phyloP scores from a whole-genome alignment of 2,113 vertebrate genomes.

The Salminus brasiliensis region DNA sequence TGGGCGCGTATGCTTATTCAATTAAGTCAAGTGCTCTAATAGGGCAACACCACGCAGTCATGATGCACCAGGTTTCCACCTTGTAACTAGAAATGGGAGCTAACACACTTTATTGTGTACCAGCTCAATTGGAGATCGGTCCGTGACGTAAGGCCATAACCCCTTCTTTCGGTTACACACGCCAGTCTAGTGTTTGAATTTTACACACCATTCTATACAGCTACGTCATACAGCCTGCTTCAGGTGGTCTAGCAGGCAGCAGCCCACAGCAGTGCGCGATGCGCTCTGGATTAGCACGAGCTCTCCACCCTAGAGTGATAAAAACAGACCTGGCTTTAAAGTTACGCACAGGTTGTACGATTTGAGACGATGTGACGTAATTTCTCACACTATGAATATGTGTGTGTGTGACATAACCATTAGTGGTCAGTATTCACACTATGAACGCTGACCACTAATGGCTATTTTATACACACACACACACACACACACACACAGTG shows the following conservation, averaged over 20 bases:
- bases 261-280: neutral
- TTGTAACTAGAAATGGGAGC: slow-evolving; percentile 12
- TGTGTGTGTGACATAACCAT: no score
- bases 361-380: neutral
- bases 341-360: neutral
- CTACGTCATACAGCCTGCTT: neutral
- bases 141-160: neutral
- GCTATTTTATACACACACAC: neutral
- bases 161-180: neutral
- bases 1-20: slow-evolving; percentile 45
- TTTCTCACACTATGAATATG: neutral
- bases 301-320: neutral
- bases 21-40: slow-evolving; percentile 48
- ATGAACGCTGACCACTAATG: neutral
- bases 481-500: neutral
- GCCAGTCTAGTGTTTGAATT: neutral
- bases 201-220: neutral
- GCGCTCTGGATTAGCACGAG: neutral
- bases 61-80: slow-evolving; percentile 14
- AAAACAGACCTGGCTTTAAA: neutral
- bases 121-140: neutral
- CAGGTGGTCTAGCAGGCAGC: neutral
- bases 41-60: slow-evolving; percentile 11
- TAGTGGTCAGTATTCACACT: no score
- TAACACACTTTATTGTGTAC: slow-evolving; percentile 2